These are phyloP conservation scores for Cryptocephalus moraei DNA, from an alignment of 2,888 invertebrate species.

Conservation along the genomic window DNA sequence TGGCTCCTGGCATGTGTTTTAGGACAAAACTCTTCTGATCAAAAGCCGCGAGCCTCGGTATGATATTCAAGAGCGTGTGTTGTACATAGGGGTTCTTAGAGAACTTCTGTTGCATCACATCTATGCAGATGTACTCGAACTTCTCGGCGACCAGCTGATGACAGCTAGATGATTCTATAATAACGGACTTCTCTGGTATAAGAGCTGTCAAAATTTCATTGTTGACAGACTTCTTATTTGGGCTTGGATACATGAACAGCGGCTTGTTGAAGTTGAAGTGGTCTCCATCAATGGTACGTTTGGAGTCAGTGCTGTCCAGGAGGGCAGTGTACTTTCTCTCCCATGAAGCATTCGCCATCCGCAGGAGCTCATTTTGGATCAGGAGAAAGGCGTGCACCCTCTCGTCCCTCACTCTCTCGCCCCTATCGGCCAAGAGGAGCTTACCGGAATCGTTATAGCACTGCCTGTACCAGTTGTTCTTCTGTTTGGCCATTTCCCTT, in stretches of 20 bases:
- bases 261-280: constrained; percentile 29
- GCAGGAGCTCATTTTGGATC: constrained; percentile 85
- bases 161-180: constrained; percentile 82
- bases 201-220: constrained; percentile 37
- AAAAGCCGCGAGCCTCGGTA: constrained; percentile 92
- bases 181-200: constrained; percentile 46
- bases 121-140: constrained; percentile 67
- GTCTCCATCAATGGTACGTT: constrained; percentile 25
- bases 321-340: constrained; percentile 68
- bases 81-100: constrained; percentile 75
- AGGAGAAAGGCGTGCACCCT: constrained; percentile 86
- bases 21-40: constrained; percentile 70
- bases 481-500: constrained; percentile 89
- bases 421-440: constrained; percentile 63
- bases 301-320: constrained; percentile 42
- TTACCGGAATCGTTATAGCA: constrained; percentile 84
- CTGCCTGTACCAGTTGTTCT: constrained; percentile 78
- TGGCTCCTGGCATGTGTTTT: constrained; percentile 62
- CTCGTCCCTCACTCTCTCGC: constrained; percentile 78
- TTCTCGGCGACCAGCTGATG: constrained; percentile 71
- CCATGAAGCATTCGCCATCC: constrained; percentile 84
- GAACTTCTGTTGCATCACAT: constrained; percentile 68
- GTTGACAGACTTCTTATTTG: constrained; percentile 33
- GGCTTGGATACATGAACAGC: constrained; percentile 36
- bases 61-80: constrained; percentile 71